These are phyloP conservation scores for Actinostola sp. DNA, from an alignment of 92 coral and sea anemone species.

Conservation along the genomic window DNA sequence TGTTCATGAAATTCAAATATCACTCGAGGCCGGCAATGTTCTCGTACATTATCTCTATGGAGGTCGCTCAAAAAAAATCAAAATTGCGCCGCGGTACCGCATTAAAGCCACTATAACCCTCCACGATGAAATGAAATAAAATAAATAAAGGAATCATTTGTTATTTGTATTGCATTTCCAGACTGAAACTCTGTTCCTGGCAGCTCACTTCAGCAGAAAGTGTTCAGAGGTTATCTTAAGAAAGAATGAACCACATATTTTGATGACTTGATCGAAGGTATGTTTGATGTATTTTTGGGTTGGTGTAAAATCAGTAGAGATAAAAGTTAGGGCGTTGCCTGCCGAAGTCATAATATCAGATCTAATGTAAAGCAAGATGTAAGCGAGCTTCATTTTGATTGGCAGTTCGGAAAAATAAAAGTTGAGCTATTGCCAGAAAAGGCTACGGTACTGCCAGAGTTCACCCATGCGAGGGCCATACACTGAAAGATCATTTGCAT, in stretches of 20 bases:
- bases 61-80: too few relatives aligned
- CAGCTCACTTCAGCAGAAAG: too few relatives aligned
- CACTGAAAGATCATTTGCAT: slow-evolving; percentile 24
- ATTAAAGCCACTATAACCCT: too few relatives aligned
- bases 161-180: too few relatives aligned
- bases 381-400: not conserved
- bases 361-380: not conserved
- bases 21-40: too few relatives aligned
- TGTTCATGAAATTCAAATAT: too few relatives aligned
- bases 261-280: not conserved
- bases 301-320: not conserved
- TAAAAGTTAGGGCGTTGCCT: slow-evolving; percentile 20
- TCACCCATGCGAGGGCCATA: slow-evolving; percentile 25
- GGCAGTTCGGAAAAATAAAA: not conserved
- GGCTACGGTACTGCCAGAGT: not conserved
- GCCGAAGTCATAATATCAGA: not conserved
- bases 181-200: too few relatives aligned
- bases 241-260: not conserved
- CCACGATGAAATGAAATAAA: too few relatives aligned
- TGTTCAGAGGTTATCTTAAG: not conserved
- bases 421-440: slow-evolving; percentile 32
- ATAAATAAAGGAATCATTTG: too few relatives aligned
- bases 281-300: not conserved
- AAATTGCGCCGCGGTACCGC: too few relatives aligned
- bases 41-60: too few relatives aligned